phyloP scores from a whole-genome alignment of 2,113 vertebrate genomes.

The Lichenostomus cassidix region DNA sequence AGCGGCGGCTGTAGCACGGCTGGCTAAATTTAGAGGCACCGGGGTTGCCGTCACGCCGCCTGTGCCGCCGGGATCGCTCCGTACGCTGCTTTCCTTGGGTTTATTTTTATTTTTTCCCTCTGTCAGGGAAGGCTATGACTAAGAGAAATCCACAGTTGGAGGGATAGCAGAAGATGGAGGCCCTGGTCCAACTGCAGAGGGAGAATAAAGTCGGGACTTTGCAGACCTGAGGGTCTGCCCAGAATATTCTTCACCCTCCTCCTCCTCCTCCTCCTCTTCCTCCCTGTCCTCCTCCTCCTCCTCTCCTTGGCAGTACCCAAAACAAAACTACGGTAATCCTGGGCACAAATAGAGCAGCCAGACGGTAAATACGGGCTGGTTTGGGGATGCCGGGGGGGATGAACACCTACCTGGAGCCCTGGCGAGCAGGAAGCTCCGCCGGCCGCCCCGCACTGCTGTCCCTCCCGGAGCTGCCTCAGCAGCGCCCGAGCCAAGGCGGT shows the following conservation, averaged over 20 bases:
- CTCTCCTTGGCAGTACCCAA: background rate
- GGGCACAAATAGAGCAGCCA: background rate
- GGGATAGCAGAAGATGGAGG: slow-evolving; percentile 40
- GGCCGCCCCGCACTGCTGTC: background rate
- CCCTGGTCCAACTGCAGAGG: background rate
- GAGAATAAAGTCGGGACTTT: background rate
- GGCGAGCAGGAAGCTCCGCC: background rate
- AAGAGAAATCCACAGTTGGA: background rate
- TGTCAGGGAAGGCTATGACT: background rate
- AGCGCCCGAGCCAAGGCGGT: background rate
- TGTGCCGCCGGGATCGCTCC: background rate
- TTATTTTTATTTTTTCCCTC: background rate
- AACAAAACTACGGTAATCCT: background rate
- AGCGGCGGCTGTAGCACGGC: background rate
- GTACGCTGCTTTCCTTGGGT: background rate
- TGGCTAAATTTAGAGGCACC: slow-evolving; percentile 62
- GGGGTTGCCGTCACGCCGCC: background rate
- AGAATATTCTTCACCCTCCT: background rate
- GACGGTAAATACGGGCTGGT: background rate
- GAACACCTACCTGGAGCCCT: background rate
- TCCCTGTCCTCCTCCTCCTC: background rate
- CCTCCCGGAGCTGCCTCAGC: background rate
- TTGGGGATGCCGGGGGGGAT: background rate
- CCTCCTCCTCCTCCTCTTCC: background rate
- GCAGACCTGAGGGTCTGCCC: background rate